These are phyloP conservation scores for Poecilia picta DNA, from an alignment of 2,797 vertebrate species.

Conservation along the genomic window DNA sequence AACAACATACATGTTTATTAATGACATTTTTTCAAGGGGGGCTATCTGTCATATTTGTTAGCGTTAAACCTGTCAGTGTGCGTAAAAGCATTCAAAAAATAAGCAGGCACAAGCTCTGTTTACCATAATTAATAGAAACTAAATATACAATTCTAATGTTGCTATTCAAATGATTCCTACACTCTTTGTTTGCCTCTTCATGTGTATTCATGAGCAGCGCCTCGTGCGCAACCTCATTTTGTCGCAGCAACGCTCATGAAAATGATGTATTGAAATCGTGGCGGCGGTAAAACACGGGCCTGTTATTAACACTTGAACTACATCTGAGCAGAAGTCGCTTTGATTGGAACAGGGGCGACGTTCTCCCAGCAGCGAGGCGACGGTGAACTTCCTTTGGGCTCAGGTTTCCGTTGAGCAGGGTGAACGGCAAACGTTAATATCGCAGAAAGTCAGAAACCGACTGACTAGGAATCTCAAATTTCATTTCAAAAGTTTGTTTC, in stretches of 20 bases:
- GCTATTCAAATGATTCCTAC: constrained; percentile 88
- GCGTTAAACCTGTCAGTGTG: constrained; percentile 84
- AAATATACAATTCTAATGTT: constrained; percentile 89
- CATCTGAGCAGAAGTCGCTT: constrained; percentile 41
- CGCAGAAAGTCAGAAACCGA: neutral
- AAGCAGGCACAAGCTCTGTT: constrained; percentile 84
- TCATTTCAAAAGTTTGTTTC: neutral
- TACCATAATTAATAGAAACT: constrained; percentile 93
- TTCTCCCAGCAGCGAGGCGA: constrained; percentile 3
- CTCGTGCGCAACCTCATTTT: constrained; percentile 86
- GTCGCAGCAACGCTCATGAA: constrained; percentile 95
- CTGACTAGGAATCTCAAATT: neutral
- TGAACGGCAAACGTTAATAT: neutral
- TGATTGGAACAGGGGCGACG: constrained; percentile 28
- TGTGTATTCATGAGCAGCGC: constrained; percentile 90
- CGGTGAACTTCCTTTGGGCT: neutral
- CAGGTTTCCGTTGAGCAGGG: constrained; percentile 8
- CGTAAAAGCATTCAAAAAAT: constrained; percentile 84
- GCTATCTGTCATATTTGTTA: constrained; percentile 79
- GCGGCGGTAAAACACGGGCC: constrained; percentile 87
- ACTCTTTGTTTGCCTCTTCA: constrained; percentile 82
- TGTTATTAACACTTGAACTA: constrained; percentile 86
- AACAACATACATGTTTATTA: constrained; percentile 89
- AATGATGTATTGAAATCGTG: constrained; percentile 82
- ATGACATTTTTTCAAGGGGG: constrained; percentile 86